Evolutionary conservation across 2,113 vertebrate species (phyloP), one percentile per base, ranked within the genome.

Genomic region (Apteryx mantelli): DNA sequence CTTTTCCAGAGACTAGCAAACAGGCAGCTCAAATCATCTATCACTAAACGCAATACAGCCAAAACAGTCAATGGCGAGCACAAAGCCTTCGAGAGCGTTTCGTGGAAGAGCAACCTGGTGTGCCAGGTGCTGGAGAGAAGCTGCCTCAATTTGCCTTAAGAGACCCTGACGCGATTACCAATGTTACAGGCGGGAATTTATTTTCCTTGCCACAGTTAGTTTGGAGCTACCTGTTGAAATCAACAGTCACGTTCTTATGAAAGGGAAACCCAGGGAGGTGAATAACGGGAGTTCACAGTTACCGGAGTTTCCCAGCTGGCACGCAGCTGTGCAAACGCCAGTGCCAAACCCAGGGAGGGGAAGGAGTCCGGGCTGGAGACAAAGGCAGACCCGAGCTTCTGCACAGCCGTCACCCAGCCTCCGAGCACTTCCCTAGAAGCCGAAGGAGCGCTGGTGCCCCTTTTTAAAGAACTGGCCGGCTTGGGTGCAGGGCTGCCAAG

Each of bases 21-120:
- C 66, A 52, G 77, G 86, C 83, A 92, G 94, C 81, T 87, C 86
- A 97, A 70, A 96, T 76, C 96, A 89, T 95, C 91, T 96, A 93
- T 80, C 56, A 42, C 53, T 63, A 1, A 3, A 81, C 28, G 70
- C 84, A 60, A 42, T 8, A 10, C 7, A 73, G 86, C 63, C 91
- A 93, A 71, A 53, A 79, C 6, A 50, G 32, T 17, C 83, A 88
- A 77, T 4, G n/a, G 79, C 63, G 89, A 92, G 95, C 93, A 38
- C 64, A 21, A 53, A 82, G 63, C n/a, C 52, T 86, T 68, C 63
- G 42, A 52, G 75, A 56, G 60, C 21, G 5, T 64, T 77, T 56
- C 8, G 9, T 26, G 40, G 36, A 25, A 17, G 46, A 74, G 10
- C 2, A 0, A 11, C 52, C n/a, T 0, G 1, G 58, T 21, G 17